A percentile compares a stretch with the other conserved stretches of the same genome.
Evolutionary conservation across 2,113 vertebrate genomes (phyloP).

Genomic region (Euleptes europaea): DNA sequence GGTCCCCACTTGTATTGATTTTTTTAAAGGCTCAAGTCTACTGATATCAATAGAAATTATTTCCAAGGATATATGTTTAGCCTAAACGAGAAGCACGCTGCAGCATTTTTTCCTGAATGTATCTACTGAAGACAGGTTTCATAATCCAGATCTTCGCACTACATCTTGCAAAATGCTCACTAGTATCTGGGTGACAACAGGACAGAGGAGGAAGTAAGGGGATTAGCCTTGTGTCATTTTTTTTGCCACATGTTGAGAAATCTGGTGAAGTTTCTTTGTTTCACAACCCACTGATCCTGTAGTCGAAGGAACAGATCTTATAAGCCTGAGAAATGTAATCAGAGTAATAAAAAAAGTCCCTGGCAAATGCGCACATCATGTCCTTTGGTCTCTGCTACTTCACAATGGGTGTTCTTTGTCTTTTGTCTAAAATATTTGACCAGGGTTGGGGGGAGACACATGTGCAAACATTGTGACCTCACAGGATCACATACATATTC

Average conservation of each 20-base stretch:
- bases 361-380: not conserved
- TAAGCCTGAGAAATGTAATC: slow-evolving; percentile 31
- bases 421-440: slow-evolving; percentile 44
- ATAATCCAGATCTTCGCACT: slow-evolving; percentile 49
- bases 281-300: not conserved
- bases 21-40: not conserved
- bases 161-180: slow-evolving; percentile 38
- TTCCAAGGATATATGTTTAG: not conserved
- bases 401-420: slow-evolving; percentile 42
- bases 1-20: too few relatives aligned
- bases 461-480: slow-evolving; percentile 45
- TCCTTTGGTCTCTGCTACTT: slow-evolving; percentile 37
- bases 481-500: not conserved
- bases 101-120: not conserved
- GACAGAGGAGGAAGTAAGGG: slow-evolving; percentile 38
- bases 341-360: not conserved
- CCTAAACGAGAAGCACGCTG: not conserved
- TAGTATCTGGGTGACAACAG: slow-evolving; percentile 21
- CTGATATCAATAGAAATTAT: not conserved
- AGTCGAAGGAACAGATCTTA: not conserved
- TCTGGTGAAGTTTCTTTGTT: slow-evolving; percentile 36
- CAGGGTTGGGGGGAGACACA: slow-evolving; percentile 33
- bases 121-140: slow-evolving; percentile 26
- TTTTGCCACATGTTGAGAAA: not conserved
- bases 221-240: not conserved